Evolutionary conservation across 2,113 vertebrate species (phyloP), one percentile per base, ranked within the genome.

Genomic region (Lates calcarifer): DNA sequence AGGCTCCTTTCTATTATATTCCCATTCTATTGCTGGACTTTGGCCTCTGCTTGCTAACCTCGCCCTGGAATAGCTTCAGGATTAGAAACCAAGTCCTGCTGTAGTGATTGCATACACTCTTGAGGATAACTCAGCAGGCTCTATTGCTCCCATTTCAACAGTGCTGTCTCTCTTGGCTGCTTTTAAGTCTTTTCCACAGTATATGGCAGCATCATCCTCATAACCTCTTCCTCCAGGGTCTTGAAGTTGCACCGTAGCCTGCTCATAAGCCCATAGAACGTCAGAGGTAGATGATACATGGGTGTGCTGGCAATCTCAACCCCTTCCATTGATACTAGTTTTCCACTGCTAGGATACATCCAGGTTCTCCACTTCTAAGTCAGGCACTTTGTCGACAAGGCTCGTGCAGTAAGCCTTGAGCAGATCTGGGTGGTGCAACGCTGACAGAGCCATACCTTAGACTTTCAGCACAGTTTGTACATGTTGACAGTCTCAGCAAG

Each of bases 401-500:
- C 12, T 74, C 43, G 51, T 49, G 39, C 1, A 9, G 47, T 20
- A 10, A 18, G 41, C 33, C 24, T 29, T 58, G 56, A 28, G 17
- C 6, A 56, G 18, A 63, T 56, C 24, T 63, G 29, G 37, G 17
- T 39, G 26, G 58, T 57, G 60, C 26, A 41, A 70, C 20, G 14
- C 20, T 65, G 17, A 17, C 20, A 68, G 37, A 37, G 15, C 5
- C 26, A 22, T 28, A 55, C 11, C 26, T 70, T 81, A 15, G 47
- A 45, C 37, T 35, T 61, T 79, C 55, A 66, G 7, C 24, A 55
- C 37, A 56, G 37, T 70, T 26, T 0, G 3, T 41, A 43, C 4
- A 49, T n/a, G 39, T 37, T 66, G 60, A 71, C 47, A 77, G 47
- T 74, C 43, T 73, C 37, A 61, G 49, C 49, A 20, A 76, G 69